These are phyloP conservation scores for Drosophila kambysellisi DNA, from an alignment of 2,888 invertebrate species.

Conservation along the genomic window DNA sequence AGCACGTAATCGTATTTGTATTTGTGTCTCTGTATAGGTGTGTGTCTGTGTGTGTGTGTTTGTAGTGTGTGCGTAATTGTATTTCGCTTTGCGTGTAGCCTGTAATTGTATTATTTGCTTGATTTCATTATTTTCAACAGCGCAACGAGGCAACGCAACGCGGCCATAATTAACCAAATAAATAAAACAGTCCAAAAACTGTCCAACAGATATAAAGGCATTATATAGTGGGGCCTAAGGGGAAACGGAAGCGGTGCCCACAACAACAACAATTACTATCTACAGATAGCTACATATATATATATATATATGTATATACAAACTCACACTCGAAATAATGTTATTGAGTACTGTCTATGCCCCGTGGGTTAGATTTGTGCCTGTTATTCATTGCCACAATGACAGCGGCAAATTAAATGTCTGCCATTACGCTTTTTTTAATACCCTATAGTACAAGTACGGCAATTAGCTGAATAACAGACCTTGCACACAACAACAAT, in stretches of 20 bases:
- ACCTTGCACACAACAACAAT: conserved; percentile 23
- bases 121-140: conserved; percentile 69
- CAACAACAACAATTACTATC: conserved; percentile 23
- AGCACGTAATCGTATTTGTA: conserved; percentile 20
- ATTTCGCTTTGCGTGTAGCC: conserved; percentile 75
- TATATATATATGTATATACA: not conserved
- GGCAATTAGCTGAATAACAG: not conserved
- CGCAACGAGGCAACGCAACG: conserved; percentile 34
- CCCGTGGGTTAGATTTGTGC: conserved; percentile 71
- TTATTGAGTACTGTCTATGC: conserved; percentile 64
- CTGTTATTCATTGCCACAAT: conserved; percentile 67
- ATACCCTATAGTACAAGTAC: conserved; percentile 41
- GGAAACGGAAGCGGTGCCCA: conserved; percentile 48
- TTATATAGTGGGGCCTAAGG: conserved; percentile 50
- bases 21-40: conserved; percentile 11
- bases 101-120: conserved; percentile 79
- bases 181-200: conserved; percentile 73
- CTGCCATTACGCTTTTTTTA: conserved; percentile 40
- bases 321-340: conserved; percentile 2
- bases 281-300: conserved; percentile 26
- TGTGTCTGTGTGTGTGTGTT: conserved; percentile 10
- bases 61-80: conserved; percentile 60
- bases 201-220: conserved; percentile 53
- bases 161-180: conserved; percentile 78
- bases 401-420: conserved; percentile 77